phyloP scores from a whole-genome alignment of 2,113 vertebrate species.

The Bos taurus region DNA sequence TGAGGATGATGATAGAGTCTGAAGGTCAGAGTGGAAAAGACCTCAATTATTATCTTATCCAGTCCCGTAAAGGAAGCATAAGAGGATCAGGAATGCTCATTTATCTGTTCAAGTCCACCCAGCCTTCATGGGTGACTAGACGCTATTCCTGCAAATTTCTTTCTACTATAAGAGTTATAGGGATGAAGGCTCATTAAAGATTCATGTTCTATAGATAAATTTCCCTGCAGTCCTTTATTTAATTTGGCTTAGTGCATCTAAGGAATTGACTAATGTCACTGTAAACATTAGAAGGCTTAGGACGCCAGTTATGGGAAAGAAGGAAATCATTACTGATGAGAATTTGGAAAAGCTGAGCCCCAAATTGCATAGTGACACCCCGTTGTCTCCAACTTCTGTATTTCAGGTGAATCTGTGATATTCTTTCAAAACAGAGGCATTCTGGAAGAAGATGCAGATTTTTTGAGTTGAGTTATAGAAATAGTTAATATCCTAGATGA shows the following conservation, averaged over 20 bases:
- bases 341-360: conserved; percentile 32
- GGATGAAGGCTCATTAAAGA: conserved; percentile 57
- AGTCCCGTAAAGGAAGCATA: neutral
- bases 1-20: neutral
- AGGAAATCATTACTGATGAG: conserved; percentile 57
- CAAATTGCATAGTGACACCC: neutral
- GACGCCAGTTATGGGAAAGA: conserved; percentile 47
- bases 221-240: conserved; percentile 69
- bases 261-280: conserved; percentile 64
- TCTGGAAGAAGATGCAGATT: neutral
- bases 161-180: conserved; percentile 40
- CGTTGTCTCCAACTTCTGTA: neutral
- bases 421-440: neutral
- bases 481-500: neutral
- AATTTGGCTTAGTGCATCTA: conserved; percentile 63
- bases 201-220: conserved; percentile 68
- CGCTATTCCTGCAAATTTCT: conserved; percentile 7
- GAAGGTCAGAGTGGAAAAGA: neutral
- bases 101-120: neutral
- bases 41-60: neutral
- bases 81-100: neutral
- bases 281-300: conserved; percentile 56
- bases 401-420: neutral
- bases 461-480: conserved; percentile 1
- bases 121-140: neutral